Conservation (phyloP, 2,113 vertebrate genomes). For the Antechinus flavipes region DNA sequence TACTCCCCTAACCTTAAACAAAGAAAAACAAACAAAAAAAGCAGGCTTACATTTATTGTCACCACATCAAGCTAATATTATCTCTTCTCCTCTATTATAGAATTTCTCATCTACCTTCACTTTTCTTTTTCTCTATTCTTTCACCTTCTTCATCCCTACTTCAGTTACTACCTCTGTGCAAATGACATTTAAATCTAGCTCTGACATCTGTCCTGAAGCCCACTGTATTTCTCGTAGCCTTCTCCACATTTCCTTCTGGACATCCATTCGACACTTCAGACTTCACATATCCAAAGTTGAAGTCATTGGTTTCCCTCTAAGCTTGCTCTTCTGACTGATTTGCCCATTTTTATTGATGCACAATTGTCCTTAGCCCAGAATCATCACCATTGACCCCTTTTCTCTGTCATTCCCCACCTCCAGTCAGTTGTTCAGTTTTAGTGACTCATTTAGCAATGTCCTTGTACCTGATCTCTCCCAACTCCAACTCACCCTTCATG, state of each 20-base stretch:
- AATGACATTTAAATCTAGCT: background rate
- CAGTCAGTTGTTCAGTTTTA: background rate
- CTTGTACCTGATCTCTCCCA: background rate
- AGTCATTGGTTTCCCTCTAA: background rate
- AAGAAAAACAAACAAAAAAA: background rate
- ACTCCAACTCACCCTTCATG: background rate
- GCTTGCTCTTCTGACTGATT: background rate
- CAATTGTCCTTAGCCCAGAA: background rate
- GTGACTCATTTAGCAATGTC: background rate
- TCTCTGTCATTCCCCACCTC: background rate
- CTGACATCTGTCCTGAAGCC: background rate
- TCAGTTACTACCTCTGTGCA: background rate
- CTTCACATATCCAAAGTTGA: background rate
- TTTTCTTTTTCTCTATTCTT: background rate
- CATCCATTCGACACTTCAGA: background rate
- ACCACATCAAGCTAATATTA: background rate
- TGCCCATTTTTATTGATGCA: background rate
- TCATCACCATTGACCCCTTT: background rate
- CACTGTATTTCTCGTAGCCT: background rate
- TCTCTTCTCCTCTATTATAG: background rate
- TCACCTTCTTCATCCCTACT: background rate
- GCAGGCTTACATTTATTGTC: background rate
- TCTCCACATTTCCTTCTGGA: background rate
- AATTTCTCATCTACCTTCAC: background rate
- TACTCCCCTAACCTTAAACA: background rate